These are phyloP conservation scores for Lepus townsendii DNA, from an alignment of 2,797 vertebrate genomes.

Conservation along the genomic window DNA sequence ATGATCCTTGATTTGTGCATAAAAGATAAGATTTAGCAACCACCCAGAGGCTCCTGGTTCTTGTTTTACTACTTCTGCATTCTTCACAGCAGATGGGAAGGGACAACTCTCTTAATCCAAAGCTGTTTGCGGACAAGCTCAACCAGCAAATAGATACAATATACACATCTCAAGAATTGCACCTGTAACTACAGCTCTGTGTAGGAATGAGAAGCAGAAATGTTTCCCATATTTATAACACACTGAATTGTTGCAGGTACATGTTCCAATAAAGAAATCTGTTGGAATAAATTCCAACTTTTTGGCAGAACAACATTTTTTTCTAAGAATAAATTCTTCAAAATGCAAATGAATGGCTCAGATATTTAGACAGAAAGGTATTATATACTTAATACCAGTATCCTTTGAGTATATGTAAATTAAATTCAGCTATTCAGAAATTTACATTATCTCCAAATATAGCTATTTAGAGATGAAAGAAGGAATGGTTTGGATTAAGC, in stretches of 20 bases:
- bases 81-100: neutral
- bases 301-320: neutral
- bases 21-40: neutral
- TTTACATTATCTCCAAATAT: neutral
- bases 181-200: neutral
- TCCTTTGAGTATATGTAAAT: neutral
- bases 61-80: neutral
- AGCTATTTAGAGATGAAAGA: neutral
- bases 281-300: neutral
- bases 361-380: conserved; percentile 4
- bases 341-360: conserved; percentile 29
- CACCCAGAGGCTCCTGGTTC: neutral
- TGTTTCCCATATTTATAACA: neutral
- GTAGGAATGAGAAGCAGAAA: neutral
- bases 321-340: neutral
- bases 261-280: neutral
- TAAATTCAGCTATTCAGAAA: conserved; percentile 16
- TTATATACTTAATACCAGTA: neutral
- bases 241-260: neutral
- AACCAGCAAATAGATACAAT: neutral
- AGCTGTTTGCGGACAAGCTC: neutral
- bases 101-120: neutral
- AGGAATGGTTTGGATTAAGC: neutral
- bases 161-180: neutral
- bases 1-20: neutral